Conservation (phyloP, 2,888 invertebrate genomes). For the Drosophila peninsularis region DNA sequence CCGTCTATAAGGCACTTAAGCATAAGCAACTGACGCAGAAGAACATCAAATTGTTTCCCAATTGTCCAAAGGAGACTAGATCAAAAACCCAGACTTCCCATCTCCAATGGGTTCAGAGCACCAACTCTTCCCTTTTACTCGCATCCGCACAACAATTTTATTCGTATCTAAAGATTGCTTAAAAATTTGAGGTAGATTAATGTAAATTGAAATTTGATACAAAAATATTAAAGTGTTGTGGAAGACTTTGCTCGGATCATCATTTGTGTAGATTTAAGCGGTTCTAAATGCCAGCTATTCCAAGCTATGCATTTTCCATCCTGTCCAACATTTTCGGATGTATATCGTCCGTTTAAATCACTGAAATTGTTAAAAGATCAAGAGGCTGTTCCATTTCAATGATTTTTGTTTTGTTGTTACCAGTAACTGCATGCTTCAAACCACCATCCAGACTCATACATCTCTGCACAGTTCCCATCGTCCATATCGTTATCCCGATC, state of each 20-base stretch:
- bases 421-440: conserved; percentile 86
- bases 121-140: no score
- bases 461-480: conserved; percentile 85
- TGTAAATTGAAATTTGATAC: background rate
- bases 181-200: no score
- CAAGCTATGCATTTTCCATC: background rate
- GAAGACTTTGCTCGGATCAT: background rate
- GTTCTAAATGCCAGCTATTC: background rate
- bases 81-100: no score
- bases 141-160: no score
- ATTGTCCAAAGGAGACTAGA: no score
- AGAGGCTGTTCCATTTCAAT: background rate
- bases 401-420: background rate
- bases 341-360: background rate
- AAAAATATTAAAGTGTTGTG: background rate
- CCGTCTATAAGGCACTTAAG: background rate
- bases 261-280: background rate
- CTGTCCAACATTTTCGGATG: background rate
- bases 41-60: background rate
- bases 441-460: conserved; percentile 90
- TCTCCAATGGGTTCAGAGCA: no score
- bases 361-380: background rate
- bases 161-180: no score
- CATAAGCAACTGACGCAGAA: background rate
- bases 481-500: conserved; percentile 88